phyloP scores from a whole-genome alignment of 2,113 vertebrate species.

The Rutilus rutilus region DNA sequence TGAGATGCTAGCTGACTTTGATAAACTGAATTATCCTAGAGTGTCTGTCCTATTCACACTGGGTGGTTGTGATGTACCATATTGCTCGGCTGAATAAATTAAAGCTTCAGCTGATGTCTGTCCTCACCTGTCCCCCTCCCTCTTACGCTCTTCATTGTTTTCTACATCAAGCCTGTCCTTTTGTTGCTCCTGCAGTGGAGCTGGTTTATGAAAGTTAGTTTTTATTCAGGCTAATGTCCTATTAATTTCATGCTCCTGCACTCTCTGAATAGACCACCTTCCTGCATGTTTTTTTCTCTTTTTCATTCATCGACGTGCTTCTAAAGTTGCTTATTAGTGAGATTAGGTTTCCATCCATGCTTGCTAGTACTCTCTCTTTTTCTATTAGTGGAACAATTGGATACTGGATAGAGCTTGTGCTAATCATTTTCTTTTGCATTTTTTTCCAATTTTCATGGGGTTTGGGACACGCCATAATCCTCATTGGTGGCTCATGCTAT shows the following conservation, averaged over 20 bases:
- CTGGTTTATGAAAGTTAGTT: constrained; percentile 52
- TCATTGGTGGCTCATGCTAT: neutral
- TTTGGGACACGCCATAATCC: constrained; percentile 28
- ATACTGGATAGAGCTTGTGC: constrained; percentile 46
- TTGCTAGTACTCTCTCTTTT: constrained; percentile 48
- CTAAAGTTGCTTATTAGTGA: constrained; percentile 57
- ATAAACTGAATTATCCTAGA: constrained; percentile 53
- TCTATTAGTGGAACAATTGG: constrained; percentile 60
- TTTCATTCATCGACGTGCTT: constrained; percentile 47
- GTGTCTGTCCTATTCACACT: constrained; percentile 51
- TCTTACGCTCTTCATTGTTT: constrained; percentile 15
- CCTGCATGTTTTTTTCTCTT: constrained; percentile 26
- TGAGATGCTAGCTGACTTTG: constrained; percentile 46
- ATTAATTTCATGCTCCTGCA: constrained; percentile 60
- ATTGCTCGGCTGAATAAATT: constrained; percentile 55
- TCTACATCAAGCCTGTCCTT: constrained; percentile 27
- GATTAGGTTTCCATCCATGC: constrained; percentile 52
- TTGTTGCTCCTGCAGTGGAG: constrained; percentile 12
- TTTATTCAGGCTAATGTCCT: constrained; percentile 57
- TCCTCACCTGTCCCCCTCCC: constrained; percentile 33
- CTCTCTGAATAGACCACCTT: constrained; percentile 49
- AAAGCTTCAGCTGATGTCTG: constrained; percentile 37
- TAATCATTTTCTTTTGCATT: constrained; percentile 34
- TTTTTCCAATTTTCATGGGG: constrained; percentile 30
- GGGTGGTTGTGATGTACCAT: constrained; percentile 45